Percentiles rank a stretch among this genome's conserved stretches.
Conservation (phyloP, 2,888 invertebrate species). For the Lasioglossum villosulum region DNA sequence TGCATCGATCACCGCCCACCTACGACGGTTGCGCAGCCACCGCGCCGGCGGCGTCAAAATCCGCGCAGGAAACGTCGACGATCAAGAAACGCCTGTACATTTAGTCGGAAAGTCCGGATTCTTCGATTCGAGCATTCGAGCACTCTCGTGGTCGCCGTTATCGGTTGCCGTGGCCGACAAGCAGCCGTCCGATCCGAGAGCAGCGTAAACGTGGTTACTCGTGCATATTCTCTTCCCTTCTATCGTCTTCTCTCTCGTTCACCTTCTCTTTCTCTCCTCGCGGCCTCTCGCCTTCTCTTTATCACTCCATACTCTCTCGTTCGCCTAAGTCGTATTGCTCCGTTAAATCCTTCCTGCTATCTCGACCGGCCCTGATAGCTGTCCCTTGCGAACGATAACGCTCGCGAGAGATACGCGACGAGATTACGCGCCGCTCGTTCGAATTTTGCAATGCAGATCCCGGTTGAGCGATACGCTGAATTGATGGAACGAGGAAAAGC, state of each 20-base stretch:
- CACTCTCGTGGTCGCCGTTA: conserved; percentile 29
- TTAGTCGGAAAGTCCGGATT: conserved; percentile 18
- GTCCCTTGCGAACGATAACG: conserved; percentile 65
- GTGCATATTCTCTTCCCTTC: conserved; percentile 13
- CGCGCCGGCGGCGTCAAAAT: conserved; percentile 17
- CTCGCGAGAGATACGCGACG: conserved; percentile 62
- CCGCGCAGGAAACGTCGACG: conserved; percentile 8
- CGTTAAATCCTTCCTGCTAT: conserved; percentile 67
- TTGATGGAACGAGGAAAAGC: conserved; percentile 55
- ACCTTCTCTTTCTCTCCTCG: not conserved
- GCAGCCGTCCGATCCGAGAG: conserved; percentile 39
- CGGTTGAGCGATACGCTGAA: conserved; percentile 61
- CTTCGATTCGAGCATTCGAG: conserved; percentile 27
- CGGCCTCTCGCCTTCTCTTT: not conserved
- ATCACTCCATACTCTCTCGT: not conserved
- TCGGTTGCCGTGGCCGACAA: conserved; percentile 42
- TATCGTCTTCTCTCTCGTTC: not conserved
- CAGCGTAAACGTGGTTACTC: conserved; percentile 46
- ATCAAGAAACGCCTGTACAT: not conserved
- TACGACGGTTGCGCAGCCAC: not conserved
- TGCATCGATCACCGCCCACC: conserved; percentile 26
- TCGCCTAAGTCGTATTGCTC: conserved; percentile 51
- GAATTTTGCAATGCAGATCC: conserved; percentile 74
- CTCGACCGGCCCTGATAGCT: conserved; percentile 59
- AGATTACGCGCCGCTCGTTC: conserved; percentile 58